Evolutionary conservation across 2,888 invertebrate species (phyloP).

Genomic region (Leptodirus hochenwartii): DNA sequence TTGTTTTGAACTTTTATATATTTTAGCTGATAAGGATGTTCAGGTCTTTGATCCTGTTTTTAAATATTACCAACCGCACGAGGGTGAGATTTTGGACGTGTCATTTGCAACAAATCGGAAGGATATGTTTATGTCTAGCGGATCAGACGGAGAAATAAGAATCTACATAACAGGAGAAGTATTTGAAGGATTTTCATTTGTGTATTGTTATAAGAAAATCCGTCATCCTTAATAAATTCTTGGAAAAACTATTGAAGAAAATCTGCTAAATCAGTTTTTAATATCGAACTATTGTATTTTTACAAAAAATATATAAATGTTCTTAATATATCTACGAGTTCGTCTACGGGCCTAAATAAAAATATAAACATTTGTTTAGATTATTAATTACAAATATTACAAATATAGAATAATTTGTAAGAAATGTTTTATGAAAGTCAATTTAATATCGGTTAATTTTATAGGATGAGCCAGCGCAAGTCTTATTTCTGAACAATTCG

Average conservation of each 20-base stretch:
- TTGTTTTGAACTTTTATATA: slow-evolving; percentile 1
- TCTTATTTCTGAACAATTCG: slow-evolving; percentile 20
- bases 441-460: slow-evolving; percentile 8
- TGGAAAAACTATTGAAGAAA: neutral
- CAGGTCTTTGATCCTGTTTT: slow-evolving; percentile 24
- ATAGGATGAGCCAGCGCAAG: slow-evolving; percentile 23
- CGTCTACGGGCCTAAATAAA: no score
- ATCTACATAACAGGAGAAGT: slow-evolving; percentile 25
- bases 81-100: slow-evolving; percentile 22
- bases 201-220: neutral
- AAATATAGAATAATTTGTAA: neutral
- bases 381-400: slow-evolving; percentile 1
- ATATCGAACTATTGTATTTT: no score
- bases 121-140: slow-evolving; percentile 25
- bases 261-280: no score
- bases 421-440: slow-evolving; percentile 4
- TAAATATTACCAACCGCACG: slow-evolving; percentile 23
- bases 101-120: slow-evolving; percentile 23
- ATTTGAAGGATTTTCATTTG: slow-evolving; percentile 8
- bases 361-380: no score
- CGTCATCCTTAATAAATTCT: neutral
- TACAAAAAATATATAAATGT: no score
- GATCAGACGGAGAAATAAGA: slow-evolving; percentile 24
- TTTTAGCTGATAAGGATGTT: slow-evolving; percentile 14
- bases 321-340: no score